phyloP scores from a whole-genome alignment of 2,113 vertebrate genomes.

The Diadophis punctatus region DNA sequence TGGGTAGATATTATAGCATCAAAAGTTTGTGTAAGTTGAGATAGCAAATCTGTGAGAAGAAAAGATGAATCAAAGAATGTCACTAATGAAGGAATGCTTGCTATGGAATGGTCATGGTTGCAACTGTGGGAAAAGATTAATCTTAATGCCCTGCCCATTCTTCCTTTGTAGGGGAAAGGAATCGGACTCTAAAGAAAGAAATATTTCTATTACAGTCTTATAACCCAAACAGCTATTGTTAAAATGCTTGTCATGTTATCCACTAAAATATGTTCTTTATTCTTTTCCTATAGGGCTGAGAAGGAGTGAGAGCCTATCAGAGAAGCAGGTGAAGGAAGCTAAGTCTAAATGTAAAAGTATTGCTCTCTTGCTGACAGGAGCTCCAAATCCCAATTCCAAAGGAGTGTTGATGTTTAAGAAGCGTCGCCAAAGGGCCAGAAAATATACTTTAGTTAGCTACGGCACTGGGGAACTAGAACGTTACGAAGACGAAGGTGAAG shows the following conservation, averaged over 20 bases:
- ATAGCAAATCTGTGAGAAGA: slow-evolving; percentile 17
- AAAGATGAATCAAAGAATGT: not conserved
- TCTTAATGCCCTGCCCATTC: not conserved
- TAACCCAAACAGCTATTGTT: not conserved
- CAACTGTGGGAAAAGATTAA: slow-evolving; percentile 30
- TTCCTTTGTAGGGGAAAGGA: not conserved
- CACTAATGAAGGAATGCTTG: slow-evolving; percentile 23
- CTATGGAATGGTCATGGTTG: slow-evolving; percentile 25
- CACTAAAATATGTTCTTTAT: slow-evolving; percentile 19
- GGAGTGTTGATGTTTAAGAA: slow-evolving; percentile 99
- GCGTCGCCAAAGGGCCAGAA: slow-evolving; percentile 88
- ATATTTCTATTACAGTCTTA: not conserved
- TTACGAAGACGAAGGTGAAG: slow-evolving; percentile 75
- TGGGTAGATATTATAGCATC: not conserved
- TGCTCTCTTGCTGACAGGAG: slow-evolving; percentile 88
- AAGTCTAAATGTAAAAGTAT: slow-evolving; percentile 99
- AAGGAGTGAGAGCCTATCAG: slow-evolving; percentile 90
- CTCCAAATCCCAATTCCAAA: slow-evolving; percentile 91
- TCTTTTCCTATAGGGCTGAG: slow-evolving; percentile 79
- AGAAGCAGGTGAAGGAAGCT: slow-evolving; percentile 96
- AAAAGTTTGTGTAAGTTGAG: not conserved
- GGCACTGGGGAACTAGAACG: slow-evolving; percentile 87
- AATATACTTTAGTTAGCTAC: slow-evolving; percentile 96
- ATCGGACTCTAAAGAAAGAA: not conserved
- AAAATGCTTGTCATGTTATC: not conserved